Evolutionary conservation across 2,888 invertebrate species (phyloP), one percentile per base, ranked within the genome.

Genomic region (Metallyticus violacea): DNA sequence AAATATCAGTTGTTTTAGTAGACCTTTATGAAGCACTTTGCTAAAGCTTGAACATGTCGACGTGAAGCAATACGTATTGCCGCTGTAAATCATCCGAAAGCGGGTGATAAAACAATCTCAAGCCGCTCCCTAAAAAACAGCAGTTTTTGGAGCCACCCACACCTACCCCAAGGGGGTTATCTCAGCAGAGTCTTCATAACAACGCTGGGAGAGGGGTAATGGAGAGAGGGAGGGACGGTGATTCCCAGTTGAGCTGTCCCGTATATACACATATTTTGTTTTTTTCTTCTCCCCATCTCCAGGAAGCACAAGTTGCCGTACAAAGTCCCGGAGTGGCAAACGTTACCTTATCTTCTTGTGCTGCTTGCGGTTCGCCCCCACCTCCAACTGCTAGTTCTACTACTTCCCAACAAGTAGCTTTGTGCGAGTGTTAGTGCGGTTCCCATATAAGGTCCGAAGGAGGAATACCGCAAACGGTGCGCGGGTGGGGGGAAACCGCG

Each of bases 401-500:
- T 40, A 9, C 40, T 40, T 40, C 40, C 40, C 40, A 40, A 62
- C 40, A 62, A 62, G 40, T 62, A 62, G 40, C 40, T 62, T 62
- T 62, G 40, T 62, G 40, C n/a, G n/a, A n/a, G n/a, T n/a, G n/a
- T n/a, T n/a, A n/a, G n/a, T 83, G 83, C 29, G 83, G 83, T 83
- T 77, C 77, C 77, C 28, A 83, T 83, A 77, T 77, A 83, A 77
- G 83, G 83, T 83, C 83, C 83, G 22, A 62, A 62, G 40, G 40
- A 62, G 40, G 40, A 62, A 62, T 15, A 62, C 40, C 40, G 40
- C 40, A 62, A 62, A 62, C 40, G 40, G 40, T 40, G 40, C 15
- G 40, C 0, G 40, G 40, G 40, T 4, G 40, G 40, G 40, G 40
- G 40, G 6, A 83, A 83, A 28, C 83, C 83, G 29, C 83, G 77